A percentile compares a stretch with the other conserved stretches of the same genome.
Evolutionary conservation across 1,140 invertebrate genomes (phyloP).

Genomic region (Drosophila trapezifrons): DNA sequence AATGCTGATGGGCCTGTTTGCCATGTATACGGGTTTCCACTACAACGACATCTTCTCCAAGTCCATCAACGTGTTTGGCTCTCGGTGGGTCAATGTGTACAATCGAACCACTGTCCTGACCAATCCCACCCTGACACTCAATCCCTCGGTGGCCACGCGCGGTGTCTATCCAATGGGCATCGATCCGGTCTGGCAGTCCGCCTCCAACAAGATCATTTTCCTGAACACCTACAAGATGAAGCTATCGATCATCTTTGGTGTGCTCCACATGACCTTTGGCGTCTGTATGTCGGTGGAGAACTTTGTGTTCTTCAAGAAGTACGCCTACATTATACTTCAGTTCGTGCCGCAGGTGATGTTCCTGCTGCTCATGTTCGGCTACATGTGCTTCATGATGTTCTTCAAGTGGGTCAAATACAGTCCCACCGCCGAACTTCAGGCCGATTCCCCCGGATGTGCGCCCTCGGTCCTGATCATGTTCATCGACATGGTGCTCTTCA

Average conservation of each 20-base stretch:
- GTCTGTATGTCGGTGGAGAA: slow-evolving; percentile 94
- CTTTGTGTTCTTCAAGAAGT: slow-evolving; percentile 93
- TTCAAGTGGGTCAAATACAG: slow-evolving; percentile 95
- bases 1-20: slow-evolving; percentile 97
- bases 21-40: slow-evolving; percentile 98
- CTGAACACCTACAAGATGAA: slow-evolving; percentile 99
- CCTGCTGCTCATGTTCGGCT: slow-evolving; percentile 94
- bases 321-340: slow-evolving; percentile 93
- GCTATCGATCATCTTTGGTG: slow-evolving; percentile 97
- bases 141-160: slow-evolving; percentile 86
- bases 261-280: slow-evolving; percentile 98
- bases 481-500: slow-evolving; percentile 95
- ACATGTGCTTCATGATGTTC: slow-evolving; percentile 96
- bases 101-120: slow-evolving; percentile 85
- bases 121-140: slow-evolving; percentile 86
- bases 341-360: slow-evolving; percentile 97
- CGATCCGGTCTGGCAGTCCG: slow-evolving; percentile 95
- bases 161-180: slow-evolving; percentile 71
- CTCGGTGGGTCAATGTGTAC: slow-evolving; percentile 89
- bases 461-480: slow-evolving; percentile 95
- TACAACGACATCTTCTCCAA: slow-evolving; percentile 99
- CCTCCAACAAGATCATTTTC: slow-evolving; percentile 98
- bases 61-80: slow-evolving; percentile 96
- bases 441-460: slow-evolving; percentile 88
- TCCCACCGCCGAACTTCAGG: slow-evolving; percentile 84